Evolutionary conservation across 2,797 vertebrate genomes (phyloP), one percentile per base, ranked within the genome.

Genomic region (Sebastes umbrosus): DNA sequence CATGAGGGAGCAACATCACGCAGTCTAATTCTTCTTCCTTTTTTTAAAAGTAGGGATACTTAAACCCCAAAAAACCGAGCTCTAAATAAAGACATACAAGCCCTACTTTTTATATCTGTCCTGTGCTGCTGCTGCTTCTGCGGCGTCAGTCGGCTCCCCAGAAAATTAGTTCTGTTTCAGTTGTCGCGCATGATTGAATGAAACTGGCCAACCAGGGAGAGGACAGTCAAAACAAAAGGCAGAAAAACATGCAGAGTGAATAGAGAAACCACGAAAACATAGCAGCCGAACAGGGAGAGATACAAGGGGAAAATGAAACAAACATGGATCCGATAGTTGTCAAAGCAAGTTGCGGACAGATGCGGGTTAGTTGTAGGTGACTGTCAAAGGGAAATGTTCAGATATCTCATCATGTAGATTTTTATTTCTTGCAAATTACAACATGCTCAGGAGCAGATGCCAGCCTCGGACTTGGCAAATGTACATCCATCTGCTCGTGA

Each of bases 1-100:
- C 91, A 85, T 77, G 73, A 78, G 84, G 87, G 88, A 93, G 84
- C 68, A 77, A 68, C 77, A 82, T 82, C 78, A 79, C 69, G 67
- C 82, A 83, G 79, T 73, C 52, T 73, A 85, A 87, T 88, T 86
- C 52, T 18, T 43, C 43, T 62, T 62, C 25, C 9, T 50, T 70
- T 84, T 75, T 75, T 39, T 58, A 11, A 75, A 75, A 83, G 31
- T 22, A 43, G 60, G 69, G 74, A 84, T 77, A 67, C 55, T 67
- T 68, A 0, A 10, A 25, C 29, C 24, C 24, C n/a, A 25, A 74
- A 86, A 82, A 69, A 50, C 18, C 11, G 20, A 36, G 27, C 80
- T 67, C 34, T 78, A 86, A 89, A 89, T 79, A 85, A 86, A 88
- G 60, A 72, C 0, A 8, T 27, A 22, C 67, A 63, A 75, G 77